These are phyloP conservation scores for Lordiphosa mommai DNA, from an alignment of 1,140 invertebrate species.

Conservation along the genomic window DNA sequence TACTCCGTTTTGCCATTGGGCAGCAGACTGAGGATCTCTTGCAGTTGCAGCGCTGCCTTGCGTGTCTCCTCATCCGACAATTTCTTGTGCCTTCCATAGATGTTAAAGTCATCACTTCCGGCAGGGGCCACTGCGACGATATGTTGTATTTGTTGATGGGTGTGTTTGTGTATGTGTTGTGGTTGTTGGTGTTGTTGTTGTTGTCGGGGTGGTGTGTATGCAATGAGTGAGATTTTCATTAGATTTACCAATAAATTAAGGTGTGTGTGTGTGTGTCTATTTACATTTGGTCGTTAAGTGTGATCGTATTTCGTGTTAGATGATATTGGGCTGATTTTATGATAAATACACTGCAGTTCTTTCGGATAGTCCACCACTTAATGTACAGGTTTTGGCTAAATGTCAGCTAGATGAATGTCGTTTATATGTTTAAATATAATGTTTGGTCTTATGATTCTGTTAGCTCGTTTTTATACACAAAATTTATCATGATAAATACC, in stretches of 20 bases:
- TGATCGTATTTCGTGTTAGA: conserved; percentile 22
- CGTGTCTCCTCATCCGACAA: conserved; percentile 62
- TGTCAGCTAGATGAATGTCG: no score
- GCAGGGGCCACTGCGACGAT: conserved; percentile 36
- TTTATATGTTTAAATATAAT: no score
- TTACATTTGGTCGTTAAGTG: conserved; percentile 35
- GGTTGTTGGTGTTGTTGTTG: conserved; percentile 16
- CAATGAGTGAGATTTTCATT: conserved; percentile 71
- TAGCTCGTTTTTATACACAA: no score
- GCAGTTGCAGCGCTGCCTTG: conserved; percentile 62
- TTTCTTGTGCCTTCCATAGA: conserved; percentile 72
- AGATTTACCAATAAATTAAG: conserved; percentile 66
- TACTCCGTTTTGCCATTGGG: conserved; percentile 74
- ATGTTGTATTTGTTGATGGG: conserved; percentile 4
- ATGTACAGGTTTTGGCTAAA: not conserved
- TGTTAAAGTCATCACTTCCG: conserved; percentile 66
- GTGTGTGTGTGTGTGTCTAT: conserved; percentile 42
- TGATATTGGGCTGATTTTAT: conserved; percentile 12
- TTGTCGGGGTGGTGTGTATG: conserved; percentile 53
- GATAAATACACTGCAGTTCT: not conserved
- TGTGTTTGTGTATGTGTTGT: conserved; percentile 15
- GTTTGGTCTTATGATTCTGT: no score
- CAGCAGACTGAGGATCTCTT: conserved; percentile 69
- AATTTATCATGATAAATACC: no score
- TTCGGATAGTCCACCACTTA: not conserved